Evolutionary conservation across 2,888 invertebrate species (phyloP), one percentile per base, ranked within the genome.

Genomic region (Ophraella communa): DNA sequence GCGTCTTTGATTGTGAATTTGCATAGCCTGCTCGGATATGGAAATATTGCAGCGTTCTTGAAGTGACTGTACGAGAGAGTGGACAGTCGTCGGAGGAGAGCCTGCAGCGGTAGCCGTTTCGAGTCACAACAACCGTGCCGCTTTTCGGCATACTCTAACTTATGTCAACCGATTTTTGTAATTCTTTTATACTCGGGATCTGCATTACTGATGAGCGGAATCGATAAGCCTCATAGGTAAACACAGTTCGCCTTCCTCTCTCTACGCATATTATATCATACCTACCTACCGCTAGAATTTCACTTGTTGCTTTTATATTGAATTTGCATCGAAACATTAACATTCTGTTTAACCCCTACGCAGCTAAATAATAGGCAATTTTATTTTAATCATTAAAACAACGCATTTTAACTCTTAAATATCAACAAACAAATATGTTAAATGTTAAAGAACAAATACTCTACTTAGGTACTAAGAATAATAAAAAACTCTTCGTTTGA

Each of bases 21-120:
- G 81, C 81, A 81, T 81, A 80, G 80, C 78, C 76, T 79, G 78
- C 79, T 79, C 79, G 74, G 79, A 81, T 81, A 81, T 81, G 81
- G 81, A 80, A 81, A 81, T 81, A 79, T 76, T 78, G 77, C 76
- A 75, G 67, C 72, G 75, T 74, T 77, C 78, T 79, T 79, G 77
- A 74, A 67, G 70, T 69, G 78, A 76, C 79, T 78, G 79, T 79
- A 79, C 78, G 51, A 24, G 71, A n/a, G n/a, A 77, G 76, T 77
- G 78, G 79, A 78, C 78, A 78, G 70, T 71, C n/a, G n/a, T n/a
- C 65, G 58, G 63, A 59, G 70, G 66, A 39, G 73, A 72, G 78
- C 30, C 10, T 11, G 30, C 80, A 78, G 79, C 80, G 78, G 79
- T 79, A 78, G 79, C 78, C 75, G 78, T 71, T 72, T 75, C 67